Base-by-base conservation (phyloP, 2,113 vertebrate species). In the Aspiorhynchus laticeps region DNA sequence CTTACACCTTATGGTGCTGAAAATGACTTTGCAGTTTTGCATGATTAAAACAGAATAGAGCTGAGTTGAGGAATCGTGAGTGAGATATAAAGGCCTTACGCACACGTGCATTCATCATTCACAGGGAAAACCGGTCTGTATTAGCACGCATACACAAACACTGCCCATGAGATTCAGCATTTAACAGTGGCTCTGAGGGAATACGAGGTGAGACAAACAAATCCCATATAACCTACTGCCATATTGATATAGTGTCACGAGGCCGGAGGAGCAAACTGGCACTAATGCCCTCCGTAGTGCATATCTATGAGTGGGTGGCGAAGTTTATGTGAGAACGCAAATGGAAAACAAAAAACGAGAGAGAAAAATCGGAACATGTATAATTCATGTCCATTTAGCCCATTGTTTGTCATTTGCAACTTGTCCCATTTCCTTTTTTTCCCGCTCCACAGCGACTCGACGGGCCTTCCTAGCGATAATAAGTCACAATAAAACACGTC, bases 381-480 rank as follows among this genome's bases (percentile, higher is more conserved):
- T 73, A 86, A 75, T 24, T 38, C 79, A 86, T 61, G 7, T 31
- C 28, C 7, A 59, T 88, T 77, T 43, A 73, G 41, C 11, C 53
- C 28, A 26, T 61, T 75, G 46, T 80, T 75, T 71, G n/a, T 48
- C 65, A 61, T 59, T 80, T 65, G 14, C 56, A 28, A 19, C 28
- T 48, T 80, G 41, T 46, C 26, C 53, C 8, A 38, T 33, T 65
- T 43, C 11, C 56, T 33, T 78, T 78, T 78, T 83, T 85, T 48
- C 41, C 21, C 80, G 77, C 77, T 86, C 73, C 74, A 65, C 19
- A 31, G 65, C 7, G 48, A 81, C 87, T 75, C 80, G 75, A 81
- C 65, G 83, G 86, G 87, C 87, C 71, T 74, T 79, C 84, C 73
- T 28, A 81, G 53, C 79, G 56, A 84, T 38, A 89, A 89, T 85